These are phyloP conservation scores for Anolis apletophallus DNA, from an alignment of 2,797 vertebrate species.

Conservation along the genomic window DNA sequence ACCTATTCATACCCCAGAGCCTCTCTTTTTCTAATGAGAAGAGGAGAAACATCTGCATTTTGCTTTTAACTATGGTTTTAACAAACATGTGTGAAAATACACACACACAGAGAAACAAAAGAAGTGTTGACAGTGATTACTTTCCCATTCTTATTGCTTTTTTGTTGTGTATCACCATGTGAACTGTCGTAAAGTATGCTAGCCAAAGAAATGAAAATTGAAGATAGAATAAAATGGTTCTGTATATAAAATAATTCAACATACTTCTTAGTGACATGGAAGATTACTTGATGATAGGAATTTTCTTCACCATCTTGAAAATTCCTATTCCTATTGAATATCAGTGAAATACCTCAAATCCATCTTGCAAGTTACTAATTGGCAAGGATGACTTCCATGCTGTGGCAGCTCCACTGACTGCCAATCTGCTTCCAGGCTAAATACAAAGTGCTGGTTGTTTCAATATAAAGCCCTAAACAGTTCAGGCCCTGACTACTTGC, in stretches of 20 bases:
- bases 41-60: conserved; percentile 31
- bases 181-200: background rate
- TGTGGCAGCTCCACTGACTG: too few relatives aligned
- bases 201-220: background rate
- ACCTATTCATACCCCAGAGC: conserved; percentile 32
- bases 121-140: background rate
- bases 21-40: conserved; percentile 32
- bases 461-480: too few relatives aligned
- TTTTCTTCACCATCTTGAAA: background rate
- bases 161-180: background rate
- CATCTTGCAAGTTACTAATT: too few relatives aligned
- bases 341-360: background rate
- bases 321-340: background rate
- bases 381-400: too few relatives aligned
- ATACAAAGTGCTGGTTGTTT: too few relatives aligned
- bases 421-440: too few relatives aligned
- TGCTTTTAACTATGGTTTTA: conserved; percentile 33
- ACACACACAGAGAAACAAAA: background rate
- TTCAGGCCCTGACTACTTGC: too few relatives aligned
- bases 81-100: too few relatives aligned
- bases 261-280: background rate
- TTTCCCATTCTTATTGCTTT: background rate
- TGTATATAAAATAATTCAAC: background rate
- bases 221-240: background rate
- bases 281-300: background rate